Evolutionary conservation across 2,888 invertebrate genomes (phyloP), one percentile per base, ranked within the genome.

Genomic region (Ophioninae sp.): DNA sequence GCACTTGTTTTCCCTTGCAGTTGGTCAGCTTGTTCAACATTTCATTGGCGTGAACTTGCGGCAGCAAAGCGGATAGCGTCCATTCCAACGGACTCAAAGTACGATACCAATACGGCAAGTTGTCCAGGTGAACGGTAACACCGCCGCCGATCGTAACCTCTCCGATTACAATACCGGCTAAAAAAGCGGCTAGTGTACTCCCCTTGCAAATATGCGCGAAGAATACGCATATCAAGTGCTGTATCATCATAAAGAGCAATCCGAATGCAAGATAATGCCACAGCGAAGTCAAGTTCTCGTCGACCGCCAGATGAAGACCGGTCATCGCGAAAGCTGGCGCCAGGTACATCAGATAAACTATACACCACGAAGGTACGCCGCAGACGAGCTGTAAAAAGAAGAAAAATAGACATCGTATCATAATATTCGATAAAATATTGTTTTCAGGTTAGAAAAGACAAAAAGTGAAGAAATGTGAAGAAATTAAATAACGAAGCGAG

Each of bases 291-390:
- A 92, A 84, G 70, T 90, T 91, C 56, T 93, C 93, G 56, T 93
- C 92, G 0, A 90, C 88, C 7, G 88, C 88, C 2, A 91, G 95
- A 88, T 97, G 97, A 0, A 97, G 93, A 0, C 97, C 97, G 39
- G 96, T 96, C 97, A 98, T 97, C 21, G 97, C 97, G 91, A 97
- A 97, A 65, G 97, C 97, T 20, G 98, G 98, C 81, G 98, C 95
- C 75, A 98, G 91, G 91, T 97, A 98, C 5, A 97, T 96, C 86
- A 97, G 90, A 95, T 97, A 97, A 69, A 98, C 95, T 86, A 97
- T 94, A 72, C 96, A 93, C 76, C 97, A 96, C 0, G 97, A 96
- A 90, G 96, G 96, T 44, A 98, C 90, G 87, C 96, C 97, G 88
- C 97, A 94, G 73, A 97, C 93, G 89, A 96, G 95, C 98, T 98